Base-by-base conservation (phyloP, 1,140 invertebrate species). In the Drosophila ironensis region DNA sequence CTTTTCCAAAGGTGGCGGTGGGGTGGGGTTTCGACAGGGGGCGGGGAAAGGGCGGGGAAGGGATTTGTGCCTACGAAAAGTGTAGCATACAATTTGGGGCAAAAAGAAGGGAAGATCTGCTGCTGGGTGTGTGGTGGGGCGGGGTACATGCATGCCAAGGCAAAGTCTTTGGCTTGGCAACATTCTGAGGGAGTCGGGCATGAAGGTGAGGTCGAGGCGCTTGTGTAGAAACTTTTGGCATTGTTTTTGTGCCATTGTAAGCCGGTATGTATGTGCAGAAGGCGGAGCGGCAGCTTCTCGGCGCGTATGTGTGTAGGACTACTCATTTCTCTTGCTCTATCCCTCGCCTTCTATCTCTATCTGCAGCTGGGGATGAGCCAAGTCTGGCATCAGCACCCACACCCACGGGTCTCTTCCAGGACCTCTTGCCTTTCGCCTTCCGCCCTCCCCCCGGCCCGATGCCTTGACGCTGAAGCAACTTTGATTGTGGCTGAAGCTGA, bases 401-500 rank as follows among this genome's bases (percentile, higher is more conserved):
- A 14, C 33, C 12, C 33, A 37, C 3, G 16, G 12, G 12, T 16
- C 8, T 14, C 14, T 22, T 30, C 50, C 53, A 54, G 48, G 14
- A 38, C 37, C 20, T 45, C 61, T 40, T 47, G 61, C n/a, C n/a
- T n/a, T 42, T 44, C 61, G 17, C 64, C 17, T 8, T 20, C 60
- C 38, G n/a, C 33, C 52, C 42, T 47, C 30, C 17, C 46, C 35
- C 50, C 53, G 41, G 40, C 74, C 51, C 50, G 57, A 40, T 64
- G 45, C 71, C 71, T 35, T 46, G 52, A 41, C 51, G 40, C 33
- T 64, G 57, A 64, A 78, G 60, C 71, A 86, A 86, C 80, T 86
- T 86, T 86, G 80, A 86, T 86, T 86, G 80, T 86, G 80, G 81
- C 74, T 78, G 74, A 68, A 73, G 70, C 69, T 72, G 69, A 72